Base-by-base conservation (phyloP, 2,113 vertebrate genomes). In the Ondatra zibethicus region DNA sequence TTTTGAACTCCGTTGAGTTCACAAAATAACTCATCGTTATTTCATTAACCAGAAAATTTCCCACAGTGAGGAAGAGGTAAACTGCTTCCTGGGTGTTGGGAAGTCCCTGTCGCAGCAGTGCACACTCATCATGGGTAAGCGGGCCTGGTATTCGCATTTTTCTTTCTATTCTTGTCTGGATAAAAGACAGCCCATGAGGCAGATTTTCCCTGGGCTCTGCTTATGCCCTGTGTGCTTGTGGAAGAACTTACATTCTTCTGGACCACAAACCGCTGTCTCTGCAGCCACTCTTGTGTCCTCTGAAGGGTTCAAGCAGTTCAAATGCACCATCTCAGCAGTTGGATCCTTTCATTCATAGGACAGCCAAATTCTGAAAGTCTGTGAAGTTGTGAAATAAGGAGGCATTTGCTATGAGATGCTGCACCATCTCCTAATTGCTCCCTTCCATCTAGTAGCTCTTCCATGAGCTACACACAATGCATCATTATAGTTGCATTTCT, bases 71-170 rank as follows among this genome's bases (percentile, higher is more conserved):
- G 92, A 96, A 97, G 97, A 96, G 93, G 85, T 97, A 93, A 85
- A 96, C 84, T 66, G 93, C 98, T 96, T 97, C 88, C 66, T 91
- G 45, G 66, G 27, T 82, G 17, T 58, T 97, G 98, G 98, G 97
- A 98, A 98, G 98, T 98, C 97, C 98, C 98, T 92, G 97, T 93
- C 96, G 97, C 97, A 98, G 97, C 98, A 98, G 94, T 93, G 93
- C 93, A 88, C 95, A 87, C 95, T 98, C 98, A 98, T 98, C 97
- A 25, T 78, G 95, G 91, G 89, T 94, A 95, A 97, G 93, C 94
- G 42, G 93, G 92, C 68, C 89, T 95, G 66, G 93, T 97, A 42
- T 66, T 33, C 29, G 11, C 42, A 45, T n/a, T 72, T 89, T 78
- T 63, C 8, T 36, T 87, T 42, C 77, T 52, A 61, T 98, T 97